Conservation (phyloP, 2,888 invertebrate genomes). For the Choristoneura rosaceana region DNA sequence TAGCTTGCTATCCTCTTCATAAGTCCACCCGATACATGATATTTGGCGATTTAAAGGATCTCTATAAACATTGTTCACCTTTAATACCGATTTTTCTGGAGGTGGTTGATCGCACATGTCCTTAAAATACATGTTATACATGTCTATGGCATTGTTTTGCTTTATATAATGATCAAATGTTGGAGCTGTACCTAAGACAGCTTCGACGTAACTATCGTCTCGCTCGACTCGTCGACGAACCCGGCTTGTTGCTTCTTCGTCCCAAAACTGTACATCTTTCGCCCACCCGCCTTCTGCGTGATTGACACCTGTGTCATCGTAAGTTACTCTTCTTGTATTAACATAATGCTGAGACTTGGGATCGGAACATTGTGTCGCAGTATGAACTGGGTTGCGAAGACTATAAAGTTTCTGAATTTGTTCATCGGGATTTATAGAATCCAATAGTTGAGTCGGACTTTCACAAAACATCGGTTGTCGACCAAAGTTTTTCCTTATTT, state of each 20-base stretch:
- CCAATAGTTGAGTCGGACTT: slow-evolving; percentile 58
- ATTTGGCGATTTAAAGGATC: slow-evolving; percentile 78
- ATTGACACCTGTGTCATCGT: slow-evolving; percentile 83
- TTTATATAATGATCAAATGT: slow-evolving; percentile 86
- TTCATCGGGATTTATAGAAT: slow-evolving; percentile 63
- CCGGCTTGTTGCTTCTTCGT: slow-evolving; percentile 88
- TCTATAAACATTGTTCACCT: slow-evolving; percentile 87
- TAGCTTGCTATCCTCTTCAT: slow-evolving; percentile 86
- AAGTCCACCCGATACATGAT: slow-evolving; percentile 88
- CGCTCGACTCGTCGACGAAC: slow-evolving; percentile 91
- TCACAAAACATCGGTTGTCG: slow-evolving; percentile 74
- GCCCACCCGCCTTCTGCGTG: slow-evolving; percentile 94
- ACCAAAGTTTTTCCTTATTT: slow-evolving; percentile 74
- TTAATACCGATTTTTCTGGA: slow-evolving; percentile 77
- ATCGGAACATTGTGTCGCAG: slow-evolving; percentile 66
- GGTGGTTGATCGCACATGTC: slow-evolving; percentile 76
- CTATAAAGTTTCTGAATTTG: slow-evolving; percentile 64
- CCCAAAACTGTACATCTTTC: slow-evolving; percentile 87
- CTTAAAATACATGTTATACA: slow-evolving; percentile 90
- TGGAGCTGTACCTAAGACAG: slow-evolving; percentile 81
- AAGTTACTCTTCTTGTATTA: slow-evolving; percentile 85
- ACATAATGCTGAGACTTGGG: slow-evolving; percentile 69
- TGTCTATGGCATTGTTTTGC: slow-evolving; percentile 91
- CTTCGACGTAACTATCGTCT: slow-evolving; percentile 89
- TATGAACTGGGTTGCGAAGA: slow-evolving; percentile 75